A percentile compares a stretch with the other conserved stretches of the same genome.
These are phyloP conservation scores for Coleophora flavipennella DNA, from an alignment of 2,888 invertebrate genomes.

Conservation along the genomic window DNA sequence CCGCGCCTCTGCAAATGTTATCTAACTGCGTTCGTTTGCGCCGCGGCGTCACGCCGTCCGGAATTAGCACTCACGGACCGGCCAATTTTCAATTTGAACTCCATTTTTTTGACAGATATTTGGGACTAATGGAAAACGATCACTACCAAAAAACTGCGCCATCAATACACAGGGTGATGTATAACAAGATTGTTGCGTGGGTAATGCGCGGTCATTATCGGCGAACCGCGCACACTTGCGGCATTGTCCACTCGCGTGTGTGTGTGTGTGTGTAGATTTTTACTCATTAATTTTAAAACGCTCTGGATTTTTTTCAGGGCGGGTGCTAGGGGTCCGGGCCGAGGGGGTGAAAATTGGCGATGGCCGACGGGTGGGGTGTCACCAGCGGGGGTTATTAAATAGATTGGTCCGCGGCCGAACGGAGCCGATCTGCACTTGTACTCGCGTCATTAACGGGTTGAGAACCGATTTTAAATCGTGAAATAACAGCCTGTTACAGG, in stretches of 20 bases:
- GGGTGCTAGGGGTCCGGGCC: conserved; percentile 60
- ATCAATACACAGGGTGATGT: conserved; percentile 21
- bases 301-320: conserved; percentile 73
- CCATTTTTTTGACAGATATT: conserved; percentile 63
- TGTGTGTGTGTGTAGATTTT: conserved; percentile 73
- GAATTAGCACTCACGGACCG: conserved; percentile 59
- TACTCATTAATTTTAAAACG: conserved; percentile 75
- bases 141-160: conserved; percentile 16
- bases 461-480: conserved; percentile 71
- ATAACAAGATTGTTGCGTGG: conserved; percentile 33
- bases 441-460: conserved; percentile 73
- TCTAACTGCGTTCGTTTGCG: conserved; percentile 69
- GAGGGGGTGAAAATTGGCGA: conserved; percentile 68
- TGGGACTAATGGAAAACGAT: conserved; percentile 44
- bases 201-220: conserved; percentile 58
- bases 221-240: conserved; percentile 49
- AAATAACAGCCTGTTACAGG: conserved; percentile 72
- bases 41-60: conserved; percentile 47
- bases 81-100: conserved; percentile 66
- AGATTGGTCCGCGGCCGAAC: conserved; percentile 75
- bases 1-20: conserved; percentile 67
- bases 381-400: conserved; percentile 73
- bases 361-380: conserved; percentile 72
- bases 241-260: conserved; percentile 56
- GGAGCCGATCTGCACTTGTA: conserved; percentile 73